These are phyloP conservation scores for Cataglyphis cursor DNA, from an alignment of 2,888 invertebrate species.

Conservation along the genomic window DNA sequence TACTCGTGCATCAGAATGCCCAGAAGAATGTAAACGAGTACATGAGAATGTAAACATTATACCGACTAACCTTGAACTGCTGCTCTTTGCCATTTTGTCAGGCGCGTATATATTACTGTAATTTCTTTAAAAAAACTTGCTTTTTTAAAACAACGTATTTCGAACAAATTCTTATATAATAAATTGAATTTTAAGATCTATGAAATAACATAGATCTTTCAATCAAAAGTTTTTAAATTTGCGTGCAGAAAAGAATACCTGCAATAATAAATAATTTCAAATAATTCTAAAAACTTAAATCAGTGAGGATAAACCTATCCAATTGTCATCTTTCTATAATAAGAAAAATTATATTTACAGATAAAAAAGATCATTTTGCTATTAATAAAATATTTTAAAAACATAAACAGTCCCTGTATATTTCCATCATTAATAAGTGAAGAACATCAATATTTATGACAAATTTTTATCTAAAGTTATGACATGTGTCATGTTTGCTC, in stretches of 20 bases:
- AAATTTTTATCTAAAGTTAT: slow-evolving; percentile 1
- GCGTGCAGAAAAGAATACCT: neutral
- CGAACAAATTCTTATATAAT: neutral
- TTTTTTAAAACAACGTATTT: neutral
- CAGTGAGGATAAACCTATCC: neutral
- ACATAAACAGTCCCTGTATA: neutral
- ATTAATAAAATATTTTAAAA: neutral
- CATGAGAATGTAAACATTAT: slow-evolving; percentile 35
- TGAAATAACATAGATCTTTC: neutral
- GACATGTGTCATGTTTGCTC: slow-evolving; percentile 13
- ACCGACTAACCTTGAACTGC: slow-evolving; percentile 15
- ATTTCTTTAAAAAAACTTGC: neutral
- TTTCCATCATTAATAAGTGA: neutral
- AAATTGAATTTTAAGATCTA: neutral
- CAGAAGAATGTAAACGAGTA: slow-evolving; percentile 22
- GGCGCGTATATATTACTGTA: neutral
- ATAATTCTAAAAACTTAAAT: neutral
- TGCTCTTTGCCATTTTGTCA: slow-evolving; percentile 14
- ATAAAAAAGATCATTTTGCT: neutral
- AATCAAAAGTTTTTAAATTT: neutral
- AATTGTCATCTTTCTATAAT: neutral
- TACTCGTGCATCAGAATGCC: slow-evolving; percentile 12
- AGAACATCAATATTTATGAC: neutral
- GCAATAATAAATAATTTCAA: neutral
- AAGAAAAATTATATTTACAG: neutral